Evolutionary conservation across 2,888 invertebrate genomes (phyloP), one percentile per base, ranked within the genome.

Genomic region (Caradrina clavipalpis): DNA sequence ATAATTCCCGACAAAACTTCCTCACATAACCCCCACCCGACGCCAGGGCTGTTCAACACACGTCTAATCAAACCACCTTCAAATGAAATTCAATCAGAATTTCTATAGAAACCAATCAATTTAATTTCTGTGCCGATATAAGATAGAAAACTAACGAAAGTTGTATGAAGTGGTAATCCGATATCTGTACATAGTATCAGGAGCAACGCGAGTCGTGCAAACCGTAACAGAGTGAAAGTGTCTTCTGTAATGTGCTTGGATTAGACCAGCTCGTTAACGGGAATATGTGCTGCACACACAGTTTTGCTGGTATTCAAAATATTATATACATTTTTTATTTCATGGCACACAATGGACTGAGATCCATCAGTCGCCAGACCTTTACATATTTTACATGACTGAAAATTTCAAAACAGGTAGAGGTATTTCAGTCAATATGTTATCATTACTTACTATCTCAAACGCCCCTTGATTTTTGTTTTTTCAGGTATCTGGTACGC

Each of bases 1-100:
- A 95, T 95, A 95, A 95, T 95, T 95, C 94, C 93, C 92, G 89
- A 89, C 93, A 94, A 96, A 96, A 96, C 95, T 96, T 96, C 93
- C 93, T 92, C 92, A 89, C 93, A 90, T 90, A 89, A 87, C 89
- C 89, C 80, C 89, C 90, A 83, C 88, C 90, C 79, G 73, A 73
- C 76, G 71, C 57, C 88, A 95, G 95, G 95, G 95, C 77, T 95
- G 94, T 77, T 79, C 67, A 53, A 51, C 67, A 60, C 60, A 65
- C 54, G 17, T 63, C 57, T 53, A 73, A 76, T 80, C 64, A 65
- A 63, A 61, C 49, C 54, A 60, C 50, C 47, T 54, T 22, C 59
- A 22, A 77, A 68, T 35, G 31, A 72, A 76, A 76, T 59, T 76
- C 51, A 76, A 50, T 62, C 60, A 61, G 42, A 65, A 63, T 66